Evolutionary conservation across 53 echinoderm and acorn worm genomes (phyloP), one percentile per base, ranked within the genome.

Genomic region (Temnopleurus reevesii): DNA sequence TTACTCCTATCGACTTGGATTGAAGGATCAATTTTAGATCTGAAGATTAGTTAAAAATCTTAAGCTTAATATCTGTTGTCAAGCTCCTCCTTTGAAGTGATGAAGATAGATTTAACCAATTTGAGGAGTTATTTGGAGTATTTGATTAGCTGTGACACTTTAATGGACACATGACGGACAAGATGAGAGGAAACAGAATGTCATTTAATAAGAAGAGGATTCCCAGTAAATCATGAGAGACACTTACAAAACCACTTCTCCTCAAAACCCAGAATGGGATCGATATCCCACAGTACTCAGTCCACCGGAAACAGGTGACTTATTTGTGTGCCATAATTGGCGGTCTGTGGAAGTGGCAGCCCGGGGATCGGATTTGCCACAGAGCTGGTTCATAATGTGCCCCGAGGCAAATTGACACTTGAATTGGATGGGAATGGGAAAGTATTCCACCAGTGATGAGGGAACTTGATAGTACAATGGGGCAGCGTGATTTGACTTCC

Each of bases 281-380:
- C 71, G 41, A 71, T 71, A 41, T 41, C 71, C 71, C 71, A 71
- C 71, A 71, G 23, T 71, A 71, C 71, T 71, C 2, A 41, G 71
- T 71, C 71, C 21, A 71, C 71, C 71, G 71, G 71, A 71, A 71
- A 71, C 71, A 71, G 43, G 41, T 66, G 71, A 66, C 71, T 66
- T 66, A 66, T 66, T 66, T 66, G 71, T 71, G 19, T n/a, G 19
- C 21, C 71, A 71, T 71, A 71, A 71, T 71, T 71, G 71, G 71
- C 71, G 71, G n/a, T 71, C 71, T 71, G 19, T 71, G 41, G 41
- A 71, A 71, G 71, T 71, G 71, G 19, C 21, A 41, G 71, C 43
- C 36, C 21, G n/a, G 41, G 41, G 41, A 71, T 71, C 71, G 21
- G 38, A 71, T 71, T 71, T 41, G n/a, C 71, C 71, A 23, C 71